Base-by-base conservation (phyloP, 2,888 invertebrate genomes). In the Hypena proboscidalis region DNA sequence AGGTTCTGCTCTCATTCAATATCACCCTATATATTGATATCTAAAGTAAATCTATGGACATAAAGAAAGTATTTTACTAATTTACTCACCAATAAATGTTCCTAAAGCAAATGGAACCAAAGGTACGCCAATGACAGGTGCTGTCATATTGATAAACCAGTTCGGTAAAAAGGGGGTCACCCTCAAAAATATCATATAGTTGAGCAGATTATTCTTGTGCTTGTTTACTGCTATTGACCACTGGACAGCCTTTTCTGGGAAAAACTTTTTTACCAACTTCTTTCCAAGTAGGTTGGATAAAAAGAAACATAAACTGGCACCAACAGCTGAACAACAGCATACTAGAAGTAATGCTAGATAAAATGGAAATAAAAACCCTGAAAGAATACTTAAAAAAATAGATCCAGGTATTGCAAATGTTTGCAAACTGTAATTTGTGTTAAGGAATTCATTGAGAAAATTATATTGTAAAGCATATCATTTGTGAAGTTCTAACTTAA, bases 321-420 rank as follows among this genome's bases (percentile, higher is more conserved):
- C 99, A 38, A 97, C 84, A 9, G 98, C 98, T 53, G 99, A 99
- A 85, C 99, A 99, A 55, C 95, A 95, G 75, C 97, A 97, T 0
- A 97, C 98, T 51, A 99, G 90, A 39, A 94, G 75, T 64, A 99
- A 85, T 3, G 99, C 99, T 58, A 97, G 80, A 30, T 95, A 94
- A 85, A 99, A 99, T 46, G 97, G 96, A 80, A 99, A 99, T 23
- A 99, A 91, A 83, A 98, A 99, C 53, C 99, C 99, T 51, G 98
- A 97, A 36, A 99, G 92, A 67, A 99, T 98, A 55, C 99, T 99
- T 38, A 99, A 92, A 80, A 99, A 99, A 76, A 99, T 95, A 8
- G 99, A 99, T 57, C 99, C 99, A 52, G 99, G 99, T 91, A 99
- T 99, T 72, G 99, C 99, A 92, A 99, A 99, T 51, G 99, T 98